phyloP scores from a whole-genome alignment of 2,888 invertebrate genomes.

The Odontomyia ornata region DNA sequence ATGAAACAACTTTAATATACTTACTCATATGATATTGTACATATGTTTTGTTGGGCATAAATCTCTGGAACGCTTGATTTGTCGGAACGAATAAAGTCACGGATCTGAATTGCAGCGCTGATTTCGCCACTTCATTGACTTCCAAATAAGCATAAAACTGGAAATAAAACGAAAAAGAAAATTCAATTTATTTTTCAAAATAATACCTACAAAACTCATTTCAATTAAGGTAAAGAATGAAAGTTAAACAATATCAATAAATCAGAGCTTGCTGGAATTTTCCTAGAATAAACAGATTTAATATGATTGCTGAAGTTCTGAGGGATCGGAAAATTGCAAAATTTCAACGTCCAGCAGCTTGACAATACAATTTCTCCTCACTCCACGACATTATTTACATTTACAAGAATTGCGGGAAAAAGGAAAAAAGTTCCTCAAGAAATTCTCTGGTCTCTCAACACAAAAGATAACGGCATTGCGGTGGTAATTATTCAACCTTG shows the following conservation, averaged over 20 bases:
- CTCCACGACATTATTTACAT: too few relatives aligned
- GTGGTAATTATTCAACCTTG: slow-evolving; percentile 42
- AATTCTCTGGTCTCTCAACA: background rate
- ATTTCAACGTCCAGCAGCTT: too few relatives aligned
- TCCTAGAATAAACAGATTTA: too few relatives aligned
- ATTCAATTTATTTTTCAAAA: background rate
- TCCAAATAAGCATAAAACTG: slow-evolving; percentile 84
- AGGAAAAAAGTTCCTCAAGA: background rate
- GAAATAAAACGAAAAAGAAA: slow-evolving; percentile 59
- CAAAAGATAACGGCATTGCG: slow-evolving; percentile 26
- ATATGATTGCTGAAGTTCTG: too few relatives aligned
- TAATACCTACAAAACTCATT: background rate
- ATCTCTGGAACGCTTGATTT: slow-evolving; percentile 84
- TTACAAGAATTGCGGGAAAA: too few relatives aligned
- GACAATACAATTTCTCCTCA: too few relatives aligned
- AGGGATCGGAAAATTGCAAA: too few relatives aligned
- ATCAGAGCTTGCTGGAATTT: too few relatives aligned
- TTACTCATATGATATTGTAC: slow-evolving; percentile 87
- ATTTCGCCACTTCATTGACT: slow-evolving; percentile 76
- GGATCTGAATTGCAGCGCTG: slow-evolving; percentile 75
- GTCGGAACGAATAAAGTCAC: slow-evolving; percentile 91
- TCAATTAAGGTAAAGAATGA: background rate
- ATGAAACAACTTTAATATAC: slow-evolving; percentile 65
- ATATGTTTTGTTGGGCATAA: slow-evolving; percentile 69
- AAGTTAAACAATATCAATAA: too few relatives aligned